phyloP scores from a whole-genome alignment of 2,888 invertebrate genomes.

The Drosophila greeni region DNA sequence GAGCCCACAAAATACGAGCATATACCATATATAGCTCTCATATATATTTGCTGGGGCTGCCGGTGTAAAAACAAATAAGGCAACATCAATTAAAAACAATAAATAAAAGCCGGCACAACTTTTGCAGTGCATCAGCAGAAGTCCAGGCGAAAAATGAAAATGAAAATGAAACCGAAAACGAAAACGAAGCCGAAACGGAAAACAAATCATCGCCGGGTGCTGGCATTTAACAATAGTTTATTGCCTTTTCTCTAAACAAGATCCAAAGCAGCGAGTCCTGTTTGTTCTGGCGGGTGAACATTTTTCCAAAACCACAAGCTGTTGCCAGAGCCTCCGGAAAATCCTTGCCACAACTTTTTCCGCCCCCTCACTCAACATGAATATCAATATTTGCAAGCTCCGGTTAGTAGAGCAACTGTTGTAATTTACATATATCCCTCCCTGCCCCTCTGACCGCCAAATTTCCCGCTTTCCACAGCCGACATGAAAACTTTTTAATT shows the following conservation, averaged over 20 bases:
- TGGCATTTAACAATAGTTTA: slow-evolving; percentile 54
- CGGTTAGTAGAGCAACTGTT: slow-evolving; percentile 56
- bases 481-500: slow-evolving; percentile 66
- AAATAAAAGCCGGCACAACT: slow-evolving; percentile 35
- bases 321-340: slow-evolving; percentile 43
- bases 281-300: slow-evolving; percentile 24
- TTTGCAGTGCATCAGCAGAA: slow-evolving; percentile 30
- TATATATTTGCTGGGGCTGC: slow-evolving; percentile 4
- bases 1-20: neutral
- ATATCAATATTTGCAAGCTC: slow-evolving; percentile 68
- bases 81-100: slow-evolving; percentile 42
- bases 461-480: slow-evolving; percentile 11
- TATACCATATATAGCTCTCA: slow-evolving; percentile 1
- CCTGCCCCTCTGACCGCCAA: neutral
- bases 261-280: slow-evolving; percentile 5
- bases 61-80: slow-evolving; percentile 32
- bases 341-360: slow-evolving; percentile 42
- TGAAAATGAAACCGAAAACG: slow-evolving; percentile 11
- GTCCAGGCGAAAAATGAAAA: slow-evolving; percentile 11
- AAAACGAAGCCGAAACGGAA: slow-evolving; percentile 15
- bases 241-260: slow-evolving; percentile 38
- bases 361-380: slow-evolving; percentile 37
- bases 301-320: slow-evolving; percentile 55
- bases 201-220: slow-evolving; percentile 31
- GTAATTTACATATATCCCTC: slow-evolving; percentile 58